phyloP scores from a whole-genome alignment of 2,888 invertebrate species.

The Therioaphis trifolii region DNA sequence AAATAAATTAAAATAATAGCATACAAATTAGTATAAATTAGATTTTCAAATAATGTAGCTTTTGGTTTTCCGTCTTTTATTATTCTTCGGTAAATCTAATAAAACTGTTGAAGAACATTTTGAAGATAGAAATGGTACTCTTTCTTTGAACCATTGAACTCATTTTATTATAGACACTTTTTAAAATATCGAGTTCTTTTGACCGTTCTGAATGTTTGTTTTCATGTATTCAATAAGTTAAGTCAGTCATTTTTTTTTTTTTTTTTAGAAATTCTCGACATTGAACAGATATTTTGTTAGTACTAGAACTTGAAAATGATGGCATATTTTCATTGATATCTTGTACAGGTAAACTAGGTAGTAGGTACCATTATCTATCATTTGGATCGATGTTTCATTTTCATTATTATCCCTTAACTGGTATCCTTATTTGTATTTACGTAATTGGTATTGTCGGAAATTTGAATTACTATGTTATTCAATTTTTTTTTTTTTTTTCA shows the following conservation, averaged over 20 bases:
- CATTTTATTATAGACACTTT: background rate
- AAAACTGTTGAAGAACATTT: background rate
- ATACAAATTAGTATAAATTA: no score
- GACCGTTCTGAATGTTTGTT: background rate
- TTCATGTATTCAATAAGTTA: background rate
- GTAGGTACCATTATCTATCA: no score
- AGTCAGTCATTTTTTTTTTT: constrained; percentile 1
- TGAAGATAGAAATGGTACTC: background rate
- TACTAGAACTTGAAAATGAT: no score
- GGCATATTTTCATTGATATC: background rate
- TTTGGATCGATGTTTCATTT: no score
- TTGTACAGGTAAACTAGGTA: no score
- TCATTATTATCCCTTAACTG: no score
- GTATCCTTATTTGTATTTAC: no score
- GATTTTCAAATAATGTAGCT: no score
- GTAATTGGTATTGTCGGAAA: no score
- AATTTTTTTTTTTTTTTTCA: no score
- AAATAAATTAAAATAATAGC: no score
- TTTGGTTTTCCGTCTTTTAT: background rate
- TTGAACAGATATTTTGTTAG: constrained; percentile 1
- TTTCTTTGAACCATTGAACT: background rate
- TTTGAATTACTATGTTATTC: no score
- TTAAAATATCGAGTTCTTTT: background rate
- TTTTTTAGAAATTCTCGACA: background rate
- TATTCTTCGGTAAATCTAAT: background rate